Conservation (phyloP, 2,797 vertebrate species). For the Gadopsis marmoratus region DNA sequence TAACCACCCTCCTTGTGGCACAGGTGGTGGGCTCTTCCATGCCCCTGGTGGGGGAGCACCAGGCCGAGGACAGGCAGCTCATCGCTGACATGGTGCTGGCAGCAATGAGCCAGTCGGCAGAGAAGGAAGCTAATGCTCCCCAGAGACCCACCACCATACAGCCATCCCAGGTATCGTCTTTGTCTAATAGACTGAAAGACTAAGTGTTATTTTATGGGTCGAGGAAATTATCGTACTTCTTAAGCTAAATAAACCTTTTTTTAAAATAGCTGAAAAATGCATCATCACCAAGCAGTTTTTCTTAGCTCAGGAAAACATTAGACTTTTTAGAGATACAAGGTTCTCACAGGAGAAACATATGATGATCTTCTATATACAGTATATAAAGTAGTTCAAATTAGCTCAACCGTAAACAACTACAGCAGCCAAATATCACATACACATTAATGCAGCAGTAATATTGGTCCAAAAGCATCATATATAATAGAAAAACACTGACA, state of each 20-base stretch:
- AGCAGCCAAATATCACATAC: neutral
- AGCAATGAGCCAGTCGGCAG: constrained; percentile 91
- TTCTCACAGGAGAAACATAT: neutral
- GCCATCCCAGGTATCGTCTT: constrained; percentile 88
- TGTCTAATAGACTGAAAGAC: no score
- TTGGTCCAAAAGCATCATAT: neutral
- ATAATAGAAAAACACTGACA: no score
- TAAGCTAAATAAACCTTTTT: no score
- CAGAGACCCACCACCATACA: constrained; percentile 94
- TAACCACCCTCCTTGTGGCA: constrained; percentile 21
- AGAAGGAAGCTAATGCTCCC: constrained; percentile 89
- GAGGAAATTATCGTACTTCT: no score
- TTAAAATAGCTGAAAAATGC: no score
- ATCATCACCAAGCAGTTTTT: no score
- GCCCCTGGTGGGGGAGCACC: constrained; percentile 95
- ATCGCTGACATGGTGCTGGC: constrained; percentile 92
- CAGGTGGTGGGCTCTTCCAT: constrained; percentile 96
- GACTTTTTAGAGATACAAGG: no score
- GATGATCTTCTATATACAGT: neutral
- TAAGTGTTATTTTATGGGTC: no score
- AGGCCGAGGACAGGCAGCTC: constrained; percentile 93
- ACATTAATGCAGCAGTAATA: neutral
- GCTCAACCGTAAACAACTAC: neutral
- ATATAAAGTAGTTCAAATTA: neutral
- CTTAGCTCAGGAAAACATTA: neutral